These are phyloP conservation scores for Albula glossodonta DNA, from an alignment of 2,113 vertebrate species.

Conservation along the genomic window DNA sequence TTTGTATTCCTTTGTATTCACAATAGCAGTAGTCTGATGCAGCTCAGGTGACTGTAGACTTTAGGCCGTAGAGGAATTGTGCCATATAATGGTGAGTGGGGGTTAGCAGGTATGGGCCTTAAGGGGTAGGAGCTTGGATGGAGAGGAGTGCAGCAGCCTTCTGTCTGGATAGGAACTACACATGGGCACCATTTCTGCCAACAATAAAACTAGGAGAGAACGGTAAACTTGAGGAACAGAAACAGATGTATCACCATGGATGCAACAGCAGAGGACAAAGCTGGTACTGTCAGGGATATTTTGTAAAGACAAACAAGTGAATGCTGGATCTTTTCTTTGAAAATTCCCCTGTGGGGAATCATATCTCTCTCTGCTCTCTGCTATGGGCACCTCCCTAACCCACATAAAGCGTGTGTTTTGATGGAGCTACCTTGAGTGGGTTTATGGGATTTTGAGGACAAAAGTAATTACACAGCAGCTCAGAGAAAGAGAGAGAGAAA, in stretches of 20 bases:
- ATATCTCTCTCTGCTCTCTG: no score
- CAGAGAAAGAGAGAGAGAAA: not conserved
- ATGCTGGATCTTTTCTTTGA: not conserved
- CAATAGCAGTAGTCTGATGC: no score
- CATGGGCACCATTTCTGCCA: not conserved
- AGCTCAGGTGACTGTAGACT: no score
- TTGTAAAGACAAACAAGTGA: not conserved
- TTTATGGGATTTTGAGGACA: not conserved
- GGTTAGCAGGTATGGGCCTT: not conserved
- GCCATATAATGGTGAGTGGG: not conserved
- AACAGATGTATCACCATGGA: not conserved
- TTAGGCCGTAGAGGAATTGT: no score
- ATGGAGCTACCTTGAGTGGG: not conserved
- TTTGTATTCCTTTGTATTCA: no score
- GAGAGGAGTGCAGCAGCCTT: not conserved
- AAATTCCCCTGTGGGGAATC: not conserved
- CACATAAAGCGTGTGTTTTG: not conserved
- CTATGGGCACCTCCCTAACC: not conserved
- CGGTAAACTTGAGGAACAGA: not conserved
- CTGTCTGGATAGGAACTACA: not conserved
- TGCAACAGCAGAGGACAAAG: not conserved
- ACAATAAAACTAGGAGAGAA: not conserved
- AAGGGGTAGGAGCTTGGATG: not conserved
- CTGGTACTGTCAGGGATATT: not conserved
- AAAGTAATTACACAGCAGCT: not conserved